A percentile compares a stretch with the other conserved stretches of the same genome.
Evolutionary conservation across 2,113 vertebrate genomes (phyloP).

Genomic region (Connochaetes taurinus): DNA sequence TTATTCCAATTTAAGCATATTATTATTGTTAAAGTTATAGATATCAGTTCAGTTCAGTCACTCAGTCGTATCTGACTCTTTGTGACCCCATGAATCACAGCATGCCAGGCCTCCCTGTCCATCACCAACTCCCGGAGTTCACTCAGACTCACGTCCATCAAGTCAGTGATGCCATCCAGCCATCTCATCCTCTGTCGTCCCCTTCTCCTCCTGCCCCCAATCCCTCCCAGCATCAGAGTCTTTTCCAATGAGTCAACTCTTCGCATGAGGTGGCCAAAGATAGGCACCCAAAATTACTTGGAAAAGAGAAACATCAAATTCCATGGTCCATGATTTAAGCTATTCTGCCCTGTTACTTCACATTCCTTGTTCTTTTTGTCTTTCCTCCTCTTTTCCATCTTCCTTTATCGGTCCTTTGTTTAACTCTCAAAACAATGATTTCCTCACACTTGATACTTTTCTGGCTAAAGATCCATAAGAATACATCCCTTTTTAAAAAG

Average conservation of each 20-base stretch:
- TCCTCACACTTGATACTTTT: neutral
- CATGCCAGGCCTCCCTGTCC: too few species aligned
- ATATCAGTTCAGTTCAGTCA: too few species aligned
- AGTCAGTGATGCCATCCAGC: too few species aligned
- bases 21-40: neutral
- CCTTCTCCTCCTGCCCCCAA: too few species aligned
- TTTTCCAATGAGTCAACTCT: too few species aligned
- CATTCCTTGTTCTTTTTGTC: neutral
- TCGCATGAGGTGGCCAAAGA: too few species aligned
- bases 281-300: neutral
- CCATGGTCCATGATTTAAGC: neutral
- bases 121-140: too few species aligned
- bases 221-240: too few species aligned
- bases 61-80: too few species aligned
- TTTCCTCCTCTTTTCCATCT: neutral
- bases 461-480: neutral
- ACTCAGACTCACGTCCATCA: too few species aligned
- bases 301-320: neutral
- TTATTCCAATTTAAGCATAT: neutral
- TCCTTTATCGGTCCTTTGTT: neutral
- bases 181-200: too few species aligned
- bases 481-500: neutral
- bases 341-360: neutral
- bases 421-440: neutral
- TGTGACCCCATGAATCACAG: too few species aligned